Evolutionary conservation across 2,113 vertebrate genomes (phyloP).

Genomic region (Loxodonta africana): DNA sequence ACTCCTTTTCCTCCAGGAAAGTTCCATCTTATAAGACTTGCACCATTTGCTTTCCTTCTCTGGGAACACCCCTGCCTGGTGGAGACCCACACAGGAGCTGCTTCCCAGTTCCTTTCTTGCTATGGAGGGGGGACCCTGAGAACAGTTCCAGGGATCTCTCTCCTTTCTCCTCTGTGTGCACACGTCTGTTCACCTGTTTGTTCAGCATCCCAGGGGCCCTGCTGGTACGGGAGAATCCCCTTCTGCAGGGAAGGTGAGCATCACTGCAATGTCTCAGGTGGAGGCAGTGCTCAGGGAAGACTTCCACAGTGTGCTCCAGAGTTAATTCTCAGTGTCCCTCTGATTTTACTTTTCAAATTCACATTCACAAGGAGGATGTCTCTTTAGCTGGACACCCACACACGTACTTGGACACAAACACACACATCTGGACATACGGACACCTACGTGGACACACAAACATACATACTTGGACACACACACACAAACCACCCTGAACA

Average conservation of each 20-base stretch:
- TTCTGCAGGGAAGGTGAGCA: neutral
- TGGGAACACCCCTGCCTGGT: neutral
- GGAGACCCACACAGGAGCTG: neutral
- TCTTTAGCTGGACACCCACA: neutral
- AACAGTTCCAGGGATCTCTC: neutral
- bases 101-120: neutral
- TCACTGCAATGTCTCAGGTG: neutral
- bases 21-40: neutral
- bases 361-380: neutral
- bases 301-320: neutral
- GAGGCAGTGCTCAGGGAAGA: neutral
- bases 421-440: no score
- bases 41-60: neutral
- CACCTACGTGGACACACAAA: neutral
- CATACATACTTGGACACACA: no score
- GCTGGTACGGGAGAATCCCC: neutral
- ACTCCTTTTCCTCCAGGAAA: rapidly evolving
- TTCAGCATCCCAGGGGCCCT: neutral
- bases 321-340: neutral
- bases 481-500: no score
- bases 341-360: neutral
- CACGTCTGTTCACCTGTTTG: neutral
- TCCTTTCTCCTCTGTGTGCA: neutral
- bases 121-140: rapidly evolving
- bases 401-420: no score